Percentiles rank a stretch among this genome's conserved stretches.
Evolutionary conservation across 2,113 vertebrate genomes (phyloP).

Genomic region (Gnathonemus echidnorhynchus): DNA sequence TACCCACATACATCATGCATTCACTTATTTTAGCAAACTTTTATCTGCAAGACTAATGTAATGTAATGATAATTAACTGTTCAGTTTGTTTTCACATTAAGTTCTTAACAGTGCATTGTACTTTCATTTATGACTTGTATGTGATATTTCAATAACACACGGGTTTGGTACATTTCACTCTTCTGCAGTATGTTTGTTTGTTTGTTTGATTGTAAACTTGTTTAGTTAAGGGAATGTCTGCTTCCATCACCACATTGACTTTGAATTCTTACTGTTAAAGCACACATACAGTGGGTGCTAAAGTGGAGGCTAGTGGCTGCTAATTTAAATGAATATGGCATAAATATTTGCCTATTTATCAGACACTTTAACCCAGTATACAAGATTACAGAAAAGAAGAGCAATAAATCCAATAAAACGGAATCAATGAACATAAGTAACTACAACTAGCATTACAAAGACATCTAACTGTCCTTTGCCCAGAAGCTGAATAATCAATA

Average conservation of each 20-base stretch:
- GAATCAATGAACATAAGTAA: background rate
- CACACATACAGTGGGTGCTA: background rate
- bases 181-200: background rate
- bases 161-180: background rate
- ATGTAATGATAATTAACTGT: background rate
- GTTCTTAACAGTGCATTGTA: background rate
- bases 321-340: background rate
- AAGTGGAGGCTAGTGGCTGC: background rate
- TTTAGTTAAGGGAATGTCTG: background rate
- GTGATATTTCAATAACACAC: background rate
- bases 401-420: background rate
- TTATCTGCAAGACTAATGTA: background rate
- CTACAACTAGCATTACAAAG: background rate
- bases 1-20: background rate
- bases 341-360: background rate
- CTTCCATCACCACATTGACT: background rate
- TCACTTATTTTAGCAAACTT: background rate
- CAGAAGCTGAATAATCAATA: background rate
- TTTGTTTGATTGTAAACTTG: background rate
- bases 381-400: background rate
- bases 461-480: background rate
- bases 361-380: background rate
- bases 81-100: background rate
- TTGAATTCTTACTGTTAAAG: background rate
- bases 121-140: background rate